Evolutionary conservation across 2,797 vertebrate genomes (phyloP).

Genomic region (Alcedo quadribrachys): DNA sequence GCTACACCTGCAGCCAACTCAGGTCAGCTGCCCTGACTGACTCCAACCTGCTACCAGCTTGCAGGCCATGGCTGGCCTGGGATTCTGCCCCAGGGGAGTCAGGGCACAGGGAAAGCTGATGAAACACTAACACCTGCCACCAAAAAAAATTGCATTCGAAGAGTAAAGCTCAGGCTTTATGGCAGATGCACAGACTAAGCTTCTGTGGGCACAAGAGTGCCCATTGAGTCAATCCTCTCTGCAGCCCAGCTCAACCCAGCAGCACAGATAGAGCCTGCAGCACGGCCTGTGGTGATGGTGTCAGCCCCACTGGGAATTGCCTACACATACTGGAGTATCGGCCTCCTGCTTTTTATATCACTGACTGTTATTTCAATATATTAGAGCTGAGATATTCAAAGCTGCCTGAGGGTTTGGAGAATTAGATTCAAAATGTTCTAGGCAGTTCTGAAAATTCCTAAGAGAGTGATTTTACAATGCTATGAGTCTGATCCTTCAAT

Average conservation of each 20-base stretch:
- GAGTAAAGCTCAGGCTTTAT: fast-evolving
- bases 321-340: not conserved
- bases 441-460: slow-evolving; percentile 65
- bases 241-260: fast-evolving
- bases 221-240: not conserved
- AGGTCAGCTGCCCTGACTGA: not conserved
- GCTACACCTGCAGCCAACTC: not conserved
- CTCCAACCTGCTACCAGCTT: not conserved
- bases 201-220: not conserved
- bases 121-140: not conserved
- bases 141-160: fast-evolving
- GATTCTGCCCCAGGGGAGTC: not conserved
- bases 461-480: slow-evolving; percentile 58
- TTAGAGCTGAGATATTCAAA: slow-evolving; percentile 50
- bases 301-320: not conserved
- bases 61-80: not conserved
- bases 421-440: slow-evolving; percentile 58
- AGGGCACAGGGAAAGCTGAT: not conserved
- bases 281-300: fast-evolving
- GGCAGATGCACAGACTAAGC: not conserved
- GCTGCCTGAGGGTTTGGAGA: slow-evolving; percentile 60
- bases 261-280: not conserved
- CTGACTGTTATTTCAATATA: slow-evolving; percentile 43
- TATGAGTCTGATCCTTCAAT: slow-evolving; percentile 67
- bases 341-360: not conserved